Conservation (phyloP, 35 echinoderm and acorn worm genomes). For the Amphiura filiformis region DNA sequence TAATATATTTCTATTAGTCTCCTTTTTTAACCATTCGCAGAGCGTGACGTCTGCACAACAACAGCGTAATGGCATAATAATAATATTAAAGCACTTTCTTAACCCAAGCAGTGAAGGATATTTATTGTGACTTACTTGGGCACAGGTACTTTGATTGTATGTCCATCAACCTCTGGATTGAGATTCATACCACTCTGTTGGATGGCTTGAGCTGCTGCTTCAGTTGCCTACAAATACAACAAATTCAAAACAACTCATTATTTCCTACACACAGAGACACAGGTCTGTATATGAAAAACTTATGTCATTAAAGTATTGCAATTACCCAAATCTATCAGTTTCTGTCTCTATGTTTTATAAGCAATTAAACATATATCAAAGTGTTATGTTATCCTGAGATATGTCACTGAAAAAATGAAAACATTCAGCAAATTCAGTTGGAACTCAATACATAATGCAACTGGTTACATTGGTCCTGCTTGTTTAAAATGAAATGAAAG, state of each 20-base stretch:
- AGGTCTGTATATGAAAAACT: not conserved
- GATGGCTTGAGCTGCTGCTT: slow-evolving; percentile 76
- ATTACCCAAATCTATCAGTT: not conserved
- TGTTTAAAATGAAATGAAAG: too few relatives aligned
- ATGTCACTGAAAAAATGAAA: too few relatives aligned
- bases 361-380: not conserved
- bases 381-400: not conserved
- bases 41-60: not conserved
- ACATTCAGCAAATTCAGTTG: too few relatives aligned
- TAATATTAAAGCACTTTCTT: not conserved
- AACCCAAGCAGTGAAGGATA: too few relatives aligned
- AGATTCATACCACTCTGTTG: slow-evolving; percentile 65
- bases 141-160: slow-evolving; percentile 63
- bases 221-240: slow-evolving; percentile 17
- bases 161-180: slow-evolving; percentile 65
- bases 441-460: too few relatives aligned
- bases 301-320: not conserved
- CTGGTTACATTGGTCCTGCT: too few relatives aligned
- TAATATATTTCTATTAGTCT: not conserved
- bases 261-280: not conserved
- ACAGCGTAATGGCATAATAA: too few relatives aligned
- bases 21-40: not conserved
- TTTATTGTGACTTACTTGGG: slow-evolving; percentile 95
- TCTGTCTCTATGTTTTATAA: not conserved
- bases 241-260: not conserved